These are phyloP conservation scores for Apodemia hepburni DNA, from an alignment of 2,888 invertebrate species.

Conservation along the genomic window DNA sequence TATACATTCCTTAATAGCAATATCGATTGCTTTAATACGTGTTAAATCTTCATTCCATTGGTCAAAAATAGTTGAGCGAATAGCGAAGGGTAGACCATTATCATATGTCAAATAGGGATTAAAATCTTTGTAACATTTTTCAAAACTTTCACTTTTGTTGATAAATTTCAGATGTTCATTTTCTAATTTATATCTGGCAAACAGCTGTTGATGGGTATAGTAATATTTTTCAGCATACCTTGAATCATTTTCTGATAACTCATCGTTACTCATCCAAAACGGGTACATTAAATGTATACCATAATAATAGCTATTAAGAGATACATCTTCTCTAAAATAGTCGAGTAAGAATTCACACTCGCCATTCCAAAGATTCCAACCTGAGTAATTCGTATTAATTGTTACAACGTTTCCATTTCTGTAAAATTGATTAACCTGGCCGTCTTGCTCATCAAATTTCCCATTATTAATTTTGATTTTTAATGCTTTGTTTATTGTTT, in stretches of 20 bases:
- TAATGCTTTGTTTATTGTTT: conserved; percentile 59
- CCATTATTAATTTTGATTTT: conserved; percentile 45
- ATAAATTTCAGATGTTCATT: conserved; percentile 45
- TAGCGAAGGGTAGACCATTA: conserved; percentile 64
- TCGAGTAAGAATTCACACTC: conserved; percentile 74
- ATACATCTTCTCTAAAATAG: conserved; percentile 83
- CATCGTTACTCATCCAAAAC: conserved; percentile 78
- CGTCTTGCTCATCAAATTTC: conserved; percentile 39
- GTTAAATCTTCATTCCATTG: conserved; percentile 47
- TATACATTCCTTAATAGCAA: conserved; percentile 61
- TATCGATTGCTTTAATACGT: conserved; percentile 55
- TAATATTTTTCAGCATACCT: conserved; percentile 63
- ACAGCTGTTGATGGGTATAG: conserved; percentile 56
- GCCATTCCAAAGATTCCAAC: conserved; percentile 71
- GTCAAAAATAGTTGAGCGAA: conserved; percentile 43
- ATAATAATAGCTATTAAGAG: conserved; percentile 80
- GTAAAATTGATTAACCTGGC: conserved; percentile 44
- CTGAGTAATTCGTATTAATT: conserved; percentile 65
- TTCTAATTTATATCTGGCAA: conserved; percentile 58
- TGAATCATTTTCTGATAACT: conserved; percentile 52
- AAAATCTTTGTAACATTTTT: conserved; percentile 44
- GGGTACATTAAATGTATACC: conserved; percentile 78
- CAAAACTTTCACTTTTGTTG: conserved; percentile 28
- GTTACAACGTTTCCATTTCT: conserved; percentile 41
- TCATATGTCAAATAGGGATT: conserved; percentile 57